A percentile compares a stretch with the other conserved stretches of the same genome.
Evolutionary conservation across 2,797 vertebrate genomes (phyloP).

Genomic region (Natrix natrix): DNA sequence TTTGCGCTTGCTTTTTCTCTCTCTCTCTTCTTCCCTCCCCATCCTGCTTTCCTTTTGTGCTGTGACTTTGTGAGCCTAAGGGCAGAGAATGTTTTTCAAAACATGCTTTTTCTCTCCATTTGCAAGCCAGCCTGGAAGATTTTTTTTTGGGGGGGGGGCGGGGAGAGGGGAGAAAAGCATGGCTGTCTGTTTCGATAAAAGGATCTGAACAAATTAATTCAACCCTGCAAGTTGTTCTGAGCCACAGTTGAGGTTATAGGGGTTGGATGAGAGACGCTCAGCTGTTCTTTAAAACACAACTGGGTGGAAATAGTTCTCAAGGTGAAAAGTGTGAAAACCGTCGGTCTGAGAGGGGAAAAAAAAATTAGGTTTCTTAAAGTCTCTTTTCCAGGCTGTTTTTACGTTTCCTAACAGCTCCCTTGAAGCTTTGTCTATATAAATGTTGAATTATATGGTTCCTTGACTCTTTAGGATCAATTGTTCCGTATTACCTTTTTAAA

Average conservation of each 20-base stretch:
- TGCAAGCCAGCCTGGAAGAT: neutral
- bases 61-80: neutral
- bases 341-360: neutral
- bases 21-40: neutral
- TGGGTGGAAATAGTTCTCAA: neutral
- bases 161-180: neutral
- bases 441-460: conserved; percentile 57
- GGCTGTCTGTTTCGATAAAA: neutral
- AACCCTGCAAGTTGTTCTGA: neutral
- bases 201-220: neutral
- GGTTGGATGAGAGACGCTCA: neutral
- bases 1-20: neutral
- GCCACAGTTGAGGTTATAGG: neutral
- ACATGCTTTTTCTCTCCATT: neutral
- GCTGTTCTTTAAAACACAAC: neutral
- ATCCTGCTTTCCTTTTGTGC: neutral
- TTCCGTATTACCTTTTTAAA: conserved; percentile 52
- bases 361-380: neutral
- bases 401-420: conserved; percentile 29
- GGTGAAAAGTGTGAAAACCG: neutral
- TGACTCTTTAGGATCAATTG: conserved; percentile 55
- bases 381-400: conserved; percentile 6
- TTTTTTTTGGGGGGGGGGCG: neutral
- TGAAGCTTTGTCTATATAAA: conserved; percentile 55
- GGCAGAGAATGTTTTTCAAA: neutral